Evolutionary conservation across 2,113 vertebrate species (phyloP).

Genomic region (Macroglossus sobrinus): DNA sequence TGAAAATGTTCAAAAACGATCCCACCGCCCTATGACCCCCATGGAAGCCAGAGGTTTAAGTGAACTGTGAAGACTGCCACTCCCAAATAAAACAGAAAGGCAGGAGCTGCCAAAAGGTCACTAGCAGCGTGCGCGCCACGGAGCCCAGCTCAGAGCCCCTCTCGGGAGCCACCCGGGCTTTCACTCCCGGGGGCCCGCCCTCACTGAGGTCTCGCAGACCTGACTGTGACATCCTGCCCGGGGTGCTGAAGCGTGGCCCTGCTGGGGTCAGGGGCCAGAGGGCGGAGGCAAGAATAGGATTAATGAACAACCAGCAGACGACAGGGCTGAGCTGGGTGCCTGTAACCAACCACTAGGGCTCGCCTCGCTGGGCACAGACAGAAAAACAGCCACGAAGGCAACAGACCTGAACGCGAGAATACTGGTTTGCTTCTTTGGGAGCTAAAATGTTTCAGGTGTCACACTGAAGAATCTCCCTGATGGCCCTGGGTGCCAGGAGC

Average conservation of each 20-base stretch:
- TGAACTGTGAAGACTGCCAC: neutral
- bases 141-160: neutral
- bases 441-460: neutral
- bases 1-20: neutral
- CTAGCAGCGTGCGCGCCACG: rapidly evolving
- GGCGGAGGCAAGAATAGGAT: neutral
- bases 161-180: neutral
- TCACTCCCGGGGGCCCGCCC: neutral
- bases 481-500: neutral
- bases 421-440: neutral
- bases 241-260: neutral
- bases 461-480: neutral
- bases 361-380: neutral
- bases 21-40: neutral
- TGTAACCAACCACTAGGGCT: neutral
- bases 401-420: neutral
- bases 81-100: neutral
- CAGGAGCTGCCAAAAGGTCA: neutral
- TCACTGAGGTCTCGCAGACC: neutral
- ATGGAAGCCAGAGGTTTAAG: neutral
- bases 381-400: neutral
- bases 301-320: neutral
- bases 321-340: neutral
- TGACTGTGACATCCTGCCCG: neutral
- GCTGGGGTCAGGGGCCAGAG: neutral